Evolutionary conservation across 2,888 invertebrate species (phyloP).

Genomic region (Calliphora vomitoria): DNA sequence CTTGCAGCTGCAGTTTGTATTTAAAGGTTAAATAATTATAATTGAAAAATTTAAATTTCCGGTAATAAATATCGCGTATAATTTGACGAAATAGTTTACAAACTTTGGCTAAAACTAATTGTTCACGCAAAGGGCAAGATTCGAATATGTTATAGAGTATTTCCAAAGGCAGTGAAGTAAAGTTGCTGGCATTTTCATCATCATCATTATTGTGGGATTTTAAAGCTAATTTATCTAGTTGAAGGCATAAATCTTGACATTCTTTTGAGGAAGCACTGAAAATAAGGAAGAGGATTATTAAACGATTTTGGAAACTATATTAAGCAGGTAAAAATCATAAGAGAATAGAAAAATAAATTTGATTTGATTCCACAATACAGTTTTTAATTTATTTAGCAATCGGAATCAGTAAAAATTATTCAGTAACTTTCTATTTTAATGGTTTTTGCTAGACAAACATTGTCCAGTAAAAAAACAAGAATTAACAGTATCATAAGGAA

Average conservation of each 20-base stretch:
- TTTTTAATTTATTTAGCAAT: too few species aligned
- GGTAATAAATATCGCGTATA: conserved; percentile 40
- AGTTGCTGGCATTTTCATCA: neutral
- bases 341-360: neutral
- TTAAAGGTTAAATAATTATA: conserved; percentile 67
- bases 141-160: conserved; percentile 59
- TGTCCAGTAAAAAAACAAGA: too few species aligned
- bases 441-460: too few species aligned
- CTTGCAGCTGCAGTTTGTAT: conserved; percentile 42
- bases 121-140: conserved; percentile 34
- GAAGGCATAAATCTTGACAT: neutral
- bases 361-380: too few species aligned
- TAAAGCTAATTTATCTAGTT: conserved; percentile 19
- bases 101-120: conserved; percentile 62
- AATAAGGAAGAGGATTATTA: neutral
- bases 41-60: conserved; percentile 50
- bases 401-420: too few species aligned
- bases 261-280: neutral
- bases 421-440: too few species aligned
- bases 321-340: neutral
- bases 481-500: too few species aligned
- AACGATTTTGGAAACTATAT: neutral
- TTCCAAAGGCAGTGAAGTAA: conserved; percentile 60
- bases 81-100: conserved; percentile 62
- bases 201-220: neutral